Percentiles rank a stretch among this genome's conserved stretches.
These are phyloP conservation scores for Metridium senile DNA, from an alignment of 92 coral and sea anemone genomes.

Conservation along the genomic window DNA sequence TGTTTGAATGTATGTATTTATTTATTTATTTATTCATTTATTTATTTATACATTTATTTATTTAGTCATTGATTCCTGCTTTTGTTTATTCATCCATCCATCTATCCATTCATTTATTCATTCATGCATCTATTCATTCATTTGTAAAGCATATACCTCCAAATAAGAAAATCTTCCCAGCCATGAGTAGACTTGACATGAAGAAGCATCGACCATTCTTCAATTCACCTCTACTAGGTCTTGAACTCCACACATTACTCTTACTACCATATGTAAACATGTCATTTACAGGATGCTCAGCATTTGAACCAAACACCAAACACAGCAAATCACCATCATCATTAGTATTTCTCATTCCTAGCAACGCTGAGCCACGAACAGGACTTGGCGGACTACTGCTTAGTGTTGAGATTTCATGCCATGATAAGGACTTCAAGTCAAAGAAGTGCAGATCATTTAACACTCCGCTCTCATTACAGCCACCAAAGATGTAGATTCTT, in stretches of 20 bases:
- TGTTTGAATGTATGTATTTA: too few relatives aligned
- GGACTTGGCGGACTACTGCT: neutral
- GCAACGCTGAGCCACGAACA: slow-evolving; percentile 21
- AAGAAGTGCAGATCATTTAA: slow-evolving; percentile 24
- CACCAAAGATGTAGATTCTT: slow-evolving; percentile 31
- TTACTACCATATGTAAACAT: slow-evolving; percentile 25
- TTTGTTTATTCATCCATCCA: too few relatives aligned
- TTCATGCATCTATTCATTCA: neutral
- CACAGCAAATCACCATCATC: slow-evolving; percentile 45
- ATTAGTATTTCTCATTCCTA: slow-evolving; percentile 35
- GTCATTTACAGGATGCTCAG: neutral
- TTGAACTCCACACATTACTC: slow-evolving; percentile 16
- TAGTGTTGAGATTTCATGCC: slow-evolving; percentile 27
- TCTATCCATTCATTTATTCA: neutral
- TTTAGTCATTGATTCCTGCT: too few relatives aligned
- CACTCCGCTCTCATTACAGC: slow-evolving; percentile 9
- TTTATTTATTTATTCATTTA: too few relatives aligned
- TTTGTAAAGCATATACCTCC: slow-evolving; percentile 16
- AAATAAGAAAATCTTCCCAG: slow-evolving; percentile 34
- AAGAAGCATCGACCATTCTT: slow-evolving; percentile 8
- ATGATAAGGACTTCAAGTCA: slow-evolving; percentile 10
- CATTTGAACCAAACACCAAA: slow-evolving; percentile 19
- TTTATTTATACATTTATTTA: too few relatives aligned
- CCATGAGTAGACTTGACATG: slow-evolving; percentile 14
- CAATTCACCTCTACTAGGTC: slow-evolving; percentile 16